Percentiles rank a stretch among this genome's conserved stretches.
phyloP scores from a whole-genome alignment of 2,797 vertebrate genomes.

The Numenius phaeopus region DNA sequence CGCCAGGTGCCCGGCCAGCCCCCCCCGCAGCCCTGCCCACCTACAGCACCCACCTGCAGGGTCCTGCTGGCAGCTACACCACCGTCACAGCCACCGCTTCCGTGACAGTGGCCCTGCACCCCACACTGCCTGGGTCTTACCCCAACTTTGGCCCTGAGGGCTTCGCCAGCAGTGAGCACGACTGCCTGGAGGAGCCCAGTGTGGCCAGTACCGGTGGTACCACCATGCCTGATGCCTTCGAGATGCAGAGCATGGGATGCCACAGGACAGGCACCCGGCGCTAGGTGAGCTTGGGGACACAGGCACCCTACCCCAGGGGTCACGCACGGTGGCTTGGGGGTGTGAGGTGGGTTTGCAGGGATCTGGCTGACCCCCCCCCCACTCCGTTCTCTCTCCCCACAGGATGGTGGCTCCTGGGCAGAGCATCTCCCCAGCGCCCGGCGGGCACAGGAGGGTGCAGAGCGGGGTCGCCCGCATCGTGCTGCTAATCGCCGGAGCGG shows the following conservation, averaged over 20 bases:
- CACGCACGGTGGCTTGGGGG: rapidly evolving
- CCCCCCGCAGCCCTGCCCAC: constrained; percentile 81
- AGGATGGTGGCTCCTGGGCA: neutral
- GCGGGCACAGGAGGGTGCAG: constrained; percentile 26
- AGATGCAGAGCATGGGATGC: constrained; percentile 86
- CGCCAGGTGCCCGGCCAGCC: constrained; percentile 34
- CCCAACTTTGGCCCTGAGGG: constrained; percentile 87
- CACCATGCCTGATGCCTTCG: constrained; percentile 76
- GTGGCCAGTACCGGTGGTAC: constrained; percentile 26
- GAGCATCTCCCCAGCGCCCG: neutral
- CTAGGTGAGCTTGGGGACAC: constrained; percentile 21
- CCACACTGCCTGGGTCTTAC: constrained; percentile 89
- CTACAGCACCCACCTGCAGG: constrained; percentile 77
- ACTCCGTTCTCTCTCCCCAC: neutral
- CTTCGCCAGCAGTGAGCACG: constrained; percentile 82
- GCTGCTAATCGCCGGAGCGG: constrained; percentile 33
- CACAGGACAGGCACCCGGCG: neutral
- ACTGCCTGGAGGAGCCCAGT: constrained; percentile 83
- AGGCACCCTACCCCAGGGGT: rapidly evolving
- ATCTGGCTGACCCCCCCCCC: rapidly evolving
- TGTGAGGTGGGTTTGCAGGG: rapidly evolving
- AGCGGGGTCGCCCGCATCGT: neutral
- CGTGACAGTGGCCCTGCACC: constrained; percentile 93
- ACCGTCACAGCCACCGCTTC: constrained; percentile 94
- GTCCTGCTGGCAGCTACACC: constrained; percentile 83